A percentile compares a stretch with the other conserved stretches of the same genome.
These are phyloP conservation scores for Pilophorus perplexus DNA, from an alignment of 2,888 invertebrate genomes.

Conservation along the genomic window DNA sequence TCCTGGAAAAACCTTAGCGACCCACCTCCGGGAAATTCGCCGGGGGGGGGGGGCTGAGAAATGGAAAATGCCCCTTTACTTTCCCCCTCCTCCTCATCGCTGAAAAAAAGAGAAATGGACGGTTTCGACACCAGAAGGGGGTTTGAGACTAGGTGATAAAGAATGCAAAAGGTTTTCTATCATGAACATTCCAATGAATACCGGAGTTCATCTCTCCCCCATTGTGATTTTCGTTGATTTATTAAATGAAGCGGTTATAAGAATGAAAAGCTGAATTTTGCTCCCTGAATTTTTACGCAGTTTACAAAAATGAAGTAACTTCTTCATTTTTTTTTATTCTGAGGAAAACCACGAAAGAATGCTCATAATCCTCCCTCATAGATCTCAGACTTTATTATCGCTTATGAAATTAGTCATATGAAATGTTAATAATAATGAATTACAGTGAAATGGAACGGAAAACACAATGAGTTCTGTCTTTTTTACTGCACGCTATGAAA, in stretches of 20 bases:
- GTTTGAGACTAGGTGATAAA: slow-evolving; percentile 13
- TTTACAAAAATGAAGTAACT: too few relatives aligned
- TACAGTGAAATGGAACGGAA: too few relatives aligned
- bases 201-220: slow-evolving; percentile 12
- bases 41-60: too few relatives aligned
- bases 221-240: slow-evolving; percentile 28
- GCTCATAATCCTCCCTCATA: neutral
- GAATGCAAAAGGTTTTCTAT: slow-evolving; percentile 18
- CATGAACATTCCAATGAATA: slow-evolving; percentile 28
- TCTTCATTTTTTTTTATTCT: too few relatives aligned
- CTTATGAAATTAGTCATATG: too few relatives aligned
- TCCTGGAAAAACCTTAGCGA: too few relatives aligned
- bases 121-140: slow-evolving; percentile 7
- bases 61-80: neutral
- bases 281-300: slow-evolving; percentile 1
- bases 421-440: too few relatives aligned
- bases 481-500: too few relatives aligned
- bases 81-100: neutral
- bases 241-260: slow-evolving; percentile 18
- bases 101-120: neutral
- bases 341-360: neutral
- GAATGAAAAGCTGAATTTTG: neutral
- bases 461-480: too few relatives aligned
- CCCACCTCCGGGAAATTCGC: too few relatives aligned
- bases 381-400: too few relatives aligned